Evolutionary conservation across 2,888 invertebrate species (phyloP).

Genomic region (Ornithoptera alexandrae): DNA sequence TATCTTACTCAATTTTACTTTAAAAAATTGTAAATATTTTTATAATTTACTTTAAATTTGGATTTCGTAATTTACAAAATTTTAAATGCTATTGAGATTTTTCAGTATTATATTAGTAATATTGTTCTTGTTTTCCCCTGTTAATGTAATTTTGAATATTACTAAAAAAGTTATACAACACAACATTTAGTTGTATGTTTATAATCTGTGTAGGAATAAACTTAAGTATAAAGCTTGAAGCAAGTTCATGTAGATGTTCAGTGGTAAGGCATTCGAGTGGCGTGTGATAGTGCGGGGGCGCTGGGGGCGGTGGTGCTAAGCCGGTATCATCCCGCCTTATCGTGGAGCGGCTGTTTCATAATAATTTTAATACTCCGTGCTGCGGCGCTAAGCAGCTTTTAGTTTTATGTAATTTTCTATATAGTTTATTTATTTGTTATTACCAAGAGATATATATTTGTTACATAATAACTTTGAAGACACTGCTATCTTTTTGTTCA

Average conservation of each 20-base stretch:
- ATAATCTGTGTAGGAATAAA: conserved; percentile 37
- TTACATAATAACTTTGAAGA: neutral
- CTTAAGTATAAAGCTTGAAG: conserved; percentile 61
- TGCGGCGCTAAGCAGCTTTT: conserved; percentile 27
- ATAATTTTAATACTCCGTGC: conserved; percentile 73
- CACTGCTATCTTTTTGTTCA: neutral
- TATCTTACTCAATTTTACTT: conserved; percentile 42
- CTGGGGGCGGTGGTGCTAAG: conserved; percentile 53
- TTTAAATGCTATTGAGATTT: too few species aligned
- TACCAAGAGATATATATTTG: neutral
- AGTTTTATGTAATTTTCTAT: neutral
- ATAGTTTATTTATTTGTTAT: neutral
- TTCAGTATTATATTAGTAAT: too few species aligned
- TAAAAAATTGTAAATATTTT: conserved; percentile 36
- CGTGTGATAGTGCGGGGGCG: conserved; percentile 61
- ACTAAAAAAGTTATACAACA: neutral
- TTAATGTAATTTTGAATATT: too few species aligned
- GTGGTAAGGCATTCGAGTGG: conserved; percentile 66
- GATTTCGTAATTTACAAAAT: neutral
- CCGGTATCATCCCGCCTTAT: conserved; percentile 71
- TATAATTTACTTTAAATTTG: neutral
- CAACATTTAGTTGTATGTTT: neutral
- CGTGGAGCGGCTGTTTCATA: conserved; percentile 69
- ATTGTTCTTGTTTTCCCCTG: neutral
- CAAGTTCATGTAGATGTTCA: conserved; percentile 65